Conservation (phyloP, 2,113 vertebrate species). For the Ascaphus truei region DNA sequence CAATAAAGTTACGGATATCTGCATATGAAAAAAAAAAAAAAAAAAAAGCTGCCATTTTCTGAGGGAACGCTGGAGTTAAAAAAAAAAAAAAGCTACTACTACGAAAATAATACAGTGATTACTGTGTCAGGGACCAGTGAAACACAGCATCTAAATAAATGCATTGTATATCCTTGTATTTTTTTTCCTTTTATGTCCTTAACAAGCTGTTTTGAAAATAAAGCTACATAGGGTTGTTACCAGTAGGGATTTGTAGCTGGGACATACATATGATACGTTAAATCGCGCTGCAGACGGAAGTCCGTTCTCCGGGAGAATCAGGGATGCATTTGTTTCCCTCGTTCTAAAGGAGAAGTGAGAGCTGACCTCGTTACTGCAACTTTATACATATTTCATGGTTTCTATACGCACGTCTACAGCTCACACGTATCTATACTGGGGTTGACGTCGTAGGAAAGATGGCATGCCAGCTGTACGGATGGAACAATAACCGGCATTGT, state of each 20-base stretch:
- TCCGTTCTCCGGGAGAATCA: too few relatives aligned
- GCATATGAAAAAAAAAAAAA: neutral
- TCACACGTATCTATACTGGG: neutral
- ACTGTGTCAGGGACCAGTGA: neutral
- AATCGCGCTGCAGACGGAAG: too few relatives aligned
- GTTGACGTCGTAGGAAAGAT: slow-evolving; percentile 6
- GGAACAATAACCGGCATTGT: slow-evolving; percentile 12
- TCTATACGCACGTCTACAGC: neutral
- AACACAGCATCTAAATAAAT: neutral
- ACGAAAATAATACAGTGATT: neutral
- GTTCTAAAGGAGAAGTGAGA: neutral
- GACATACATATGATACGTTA: too few relatives aligned
- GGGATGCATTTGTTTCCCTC: neutral
- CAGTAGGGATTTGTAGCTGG: too few relatives aligned
- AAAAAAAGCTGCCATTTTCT: neutral
- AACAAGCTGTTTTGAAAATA: too few relatives aligned
- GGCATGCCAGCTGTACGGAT: neutral
- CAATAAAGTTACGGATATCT: slow-evolving; percentile 18
- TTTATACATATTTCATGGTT: slow-evolving; percentile 26
- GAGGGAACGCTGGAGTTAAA: neutral
- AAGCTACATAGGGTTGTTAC: too few relatives aligned
- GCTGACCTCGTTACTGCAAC: slow-evolving; percentile 1
- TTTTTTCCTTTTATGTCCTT: too few relatives aligned
- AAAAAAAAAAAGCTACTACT: neutral
- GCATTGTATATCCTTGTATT: neutral